Conservation (phyloP, 2,113 vertebrate genomes). For the Notothenia coriiceps region DNA sequence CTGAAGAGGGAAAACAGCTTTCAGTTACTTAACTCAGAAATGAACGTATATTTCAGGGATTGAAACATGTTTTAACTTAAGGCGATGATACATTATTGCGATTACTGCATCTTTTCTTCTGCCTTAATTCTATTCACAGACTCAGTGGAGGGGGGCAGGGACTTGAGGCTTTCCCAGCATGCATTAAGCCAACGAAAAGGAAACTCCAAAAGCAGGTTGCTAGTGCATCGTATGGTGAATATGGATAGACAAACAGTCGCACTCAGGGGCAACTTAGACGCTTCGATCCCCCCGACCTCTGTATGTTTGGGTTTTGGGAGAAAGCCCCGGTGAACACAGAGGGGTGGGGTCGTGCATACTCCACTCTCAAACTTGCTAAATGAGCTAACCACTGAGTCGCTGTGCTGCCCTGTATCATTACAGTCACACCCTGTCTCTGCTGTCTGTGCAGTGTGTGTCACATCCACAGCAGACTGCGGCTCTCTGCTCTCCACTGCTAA, state of each 20-base stretch:
- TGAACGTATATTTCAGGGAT: neutral
- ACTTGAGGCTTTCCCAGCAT: slow-evolving; percentile 39
- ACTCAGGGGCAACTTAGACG: slow-evolving; percentile 49
- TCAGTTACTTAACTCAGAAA: neutral
- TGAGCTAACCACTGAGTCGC: slow-evolving; percentile 53
- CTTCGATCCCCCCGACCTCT: slow-evolving; percentile 34
- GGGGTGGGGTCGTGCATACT: slow-evolving; percentile 37
- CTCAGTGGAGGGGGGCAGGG: neutral
- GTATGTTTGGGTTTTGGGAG: slow-evolving; percentile 40
- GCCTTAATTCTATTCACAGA: neutral
- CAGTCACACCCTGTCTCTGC: slow-evolving; percentile 49
- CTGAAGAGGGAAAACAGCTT: neutral
- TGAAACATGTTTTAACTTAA: neutral
- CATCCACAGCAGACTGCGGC: slow-evolving; percentile 59
- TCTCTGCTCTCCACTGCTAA: slow-evolving; percentile 70
- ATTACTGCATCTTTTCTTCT: neutral
- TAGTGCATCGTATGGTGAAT: slow-evolving; percentile 32
- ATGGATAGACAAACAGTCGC: slow-evolving; percentile 41
- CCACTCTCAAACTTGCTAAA: slow-evolving; percentile 41
- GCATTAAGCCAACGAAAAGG: slow-evolving; percentile 23
- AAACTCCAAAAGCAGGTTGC: slow-evolving; percentile 24
- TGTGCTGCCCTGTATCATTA: slow-evolving; percentile 58
- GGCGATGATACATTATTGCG: neutral
- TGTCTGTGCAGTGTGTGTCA: slow-evolving; percentile 49
- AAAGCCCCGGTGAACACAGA: slow-evolving; percentile 34